A percentile compares a stretch with the other conserved stretches of the same genome.
These are phyloP conservation scores for Phorcus lineatus DNA, from an alignment of 2,888 invertebrate species.

Conservation along the genomic window DNA sequence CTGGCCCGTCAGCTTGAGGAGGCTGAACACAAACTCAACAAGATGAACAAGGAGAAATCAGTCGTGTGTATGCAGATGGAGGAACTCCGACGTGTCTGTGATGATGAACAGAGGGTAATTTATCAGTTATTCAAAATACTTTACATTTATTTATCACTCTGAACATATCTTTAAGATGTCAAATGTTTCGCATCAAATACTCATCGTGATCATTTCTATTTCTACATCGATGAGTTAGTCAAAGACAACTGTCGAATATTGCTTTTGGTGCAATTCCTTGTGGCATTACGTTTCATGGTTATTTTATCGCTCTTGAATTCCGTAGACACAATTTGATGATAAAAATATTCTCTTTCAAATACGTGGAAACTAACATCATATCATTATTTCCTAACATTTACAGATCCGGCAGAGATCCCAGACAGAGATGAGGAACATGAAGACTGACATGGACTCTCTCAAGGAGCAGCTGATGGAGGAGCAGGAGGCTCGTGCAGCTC, in stretches of 20 bases:
- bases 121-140: background rate
- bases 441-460: constrained; percentile 98
- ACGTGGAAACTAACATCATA: too few relatives aligned
- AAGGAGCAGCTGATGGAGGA: constrained; percentile 99
- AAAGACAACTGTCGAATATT: too few relatives aligned
- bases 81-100: constrained; percentile 97
- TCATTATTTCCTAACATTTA: background rate
- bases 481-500: constrained; percentile 97
- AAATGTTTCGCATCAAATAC: too few relatives aligned
- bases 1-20: constrained; percentile 97
- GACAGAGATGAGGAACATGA: constrained; percentile 96
- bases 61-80: constrained; percentile 96
- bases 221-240: too few relatives aligned
- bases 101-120: constrained; percentile 86
- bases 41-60: constrained; percentile 93
- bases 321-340: too few relatives aligned
- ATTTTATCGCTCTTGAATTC: too few relatives aligned
- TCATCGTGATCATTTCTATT: too few relatives aligned
- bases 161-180: too few relatives aligned
- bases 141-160: too few relatives aligned
- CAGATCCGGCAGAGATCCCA: constrained; percentile 67
- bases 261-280: too few relatives aligned
- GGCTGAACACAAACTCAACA: constrained; percentile 96
- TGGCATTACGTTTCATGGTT: too few relatives aligned
- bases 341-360: too few relatives aligned